Base-by-base conservation (phyloP, 2,888 invertebrate genomes). In the Subacronicta megacephala region DNA sequence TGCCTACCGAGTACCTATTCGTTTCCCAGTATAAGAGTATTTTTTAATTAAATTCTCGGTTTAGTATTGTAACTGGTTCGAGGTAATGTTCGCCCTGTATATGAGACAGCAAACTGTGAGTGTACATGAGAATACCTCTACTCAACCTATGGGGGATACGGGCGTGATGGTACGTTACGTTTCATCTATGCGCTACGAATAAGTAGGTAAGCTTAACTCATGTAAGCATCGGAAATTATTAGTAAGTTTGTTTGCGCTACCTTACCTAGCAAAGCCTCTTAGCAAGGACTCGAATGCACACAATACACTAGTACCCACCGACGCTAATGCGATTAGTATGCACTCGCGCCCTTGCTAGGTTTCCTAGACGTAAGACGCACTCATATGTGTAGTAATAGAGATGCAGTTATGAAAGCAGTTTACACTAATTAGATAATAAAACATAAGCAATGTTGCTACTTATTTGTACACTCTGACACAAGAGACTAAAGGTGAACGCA, bases 321-420 rank as follows among this genome's bases (percentile, higher is more conserved):
- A 43, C 45, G 29, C 59, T 82, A 81, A 83, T 74, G 61, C 70
- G 80, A 82, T 82, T 81, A 80, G 66, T 69, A 69, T 69, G 69
- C 70, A 63, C 66, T 50, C 47, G 36, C 29, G 3, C 46, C 37
- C 53, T 61, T 69, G 65, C 59, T 45, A 72, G 82, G 78, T 77
- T 82, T 83, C 81, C 51, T 50, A 50, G 31, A 31, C 46, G 15
- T 50, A 42, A 43, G 37, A 37, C 46, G 18, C 29, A 44, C 44
- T 40, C 15, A 46, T 26, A 42, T 13, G 17, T n/a, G 46, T 18
- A 20, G 18, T 40, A 40, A 40, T 49, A 42, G 37, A 42, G 23
- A 18, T 13, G 40, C 36, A 7, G 23, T 15, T 9, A 46, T 33
- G 47, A 51, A 71, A 42, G 38, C 43, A 40, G 40, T 56, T 23